Conservation (phyloP, 35 echinoderm and acorn worm genomes). For the Hemicentrotus pulcherrimus region DNA sequence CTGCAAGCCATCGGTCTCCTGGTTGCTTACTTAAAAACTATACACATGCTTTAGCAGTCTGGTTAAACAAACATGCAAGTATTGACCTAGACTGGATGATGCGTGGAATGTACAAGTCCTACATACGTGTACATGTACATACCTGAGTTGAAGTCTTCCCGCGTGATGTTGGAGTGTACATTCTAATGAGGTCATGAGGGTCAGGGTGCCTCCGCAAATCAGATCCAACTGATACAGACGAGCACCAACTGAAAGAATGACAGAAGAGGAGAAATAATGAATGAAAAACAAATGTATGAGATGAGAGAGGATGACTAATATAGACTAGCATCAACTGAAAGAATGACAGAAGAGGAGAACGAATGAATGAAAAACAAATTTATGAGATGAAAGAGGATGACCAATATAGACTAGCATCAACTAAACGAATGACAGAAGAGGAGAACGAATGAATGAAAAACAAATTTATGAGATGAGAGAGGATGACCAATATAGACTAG, state of each 20-base stretch:
- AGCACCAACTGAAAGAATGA: constrained; percentile 72
- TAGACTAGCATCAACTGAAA: constrained; percentile 79
- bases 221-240: constrained; percentile 86
- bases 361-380: too few relatives aligned
- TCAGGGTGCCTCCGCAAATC: constrained; percentile 85
- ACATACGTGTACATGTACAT: not conserved
- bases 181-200: constrained; percentile 84
- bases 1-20: too few relatives aligned
- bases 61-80: too few relatives aligned
- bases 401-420: constrained; percentile 80
- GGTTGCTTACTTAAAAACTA: too few relatives aligned
- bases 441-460: too few relatives aligned
- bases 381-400: too few relatives aligned
- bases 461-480: too few relatives aligned
- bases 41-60: too few relatives aligned
- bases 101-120: too few relatives aligned
- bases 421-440: constrained; percentile 45
- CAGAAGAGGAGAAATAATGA: not conserved
- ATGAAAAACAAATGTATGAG: too few relatives aligned
- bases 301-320: too few relatives aligned
- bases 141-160: constrained; percentile 83
- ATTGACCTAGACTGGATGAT: too few relatives aligned
- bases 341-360: not conserved
- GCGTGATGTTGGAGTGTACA: constrained; percentile 64
- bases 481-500: constrained; percentile 73